Conservation (phyloP, 2,888 invertebrate species). For the Agrochola lota region DNA sequence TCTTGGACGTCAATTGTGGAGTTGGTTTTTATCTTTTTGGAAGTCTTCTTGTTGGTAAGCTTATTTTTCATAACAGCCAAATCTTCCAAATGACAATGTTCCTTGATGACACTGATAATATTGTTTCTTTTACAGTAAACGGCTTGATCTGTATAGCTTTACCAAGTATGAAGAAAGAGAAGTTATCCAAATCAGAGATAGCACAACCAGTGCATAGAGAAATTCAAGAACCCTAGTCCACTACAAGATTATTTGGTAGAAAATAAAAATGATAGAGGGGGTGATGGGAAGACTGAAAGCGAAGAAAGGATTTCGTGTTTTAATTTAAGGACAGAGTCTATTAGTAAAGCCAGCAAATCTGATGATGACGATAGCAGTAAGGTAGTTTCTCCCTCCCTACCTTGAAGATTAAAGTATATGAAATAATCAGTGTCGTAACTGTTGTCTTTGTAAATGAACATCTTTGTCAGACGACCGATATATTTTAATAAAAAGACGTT, state of each 20-base stretch:
- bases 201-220: background rate
- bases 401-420: background rate
- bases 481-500: background rate
- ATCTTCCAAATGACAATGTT: background rate
- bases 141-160: conserved; percentile 80
- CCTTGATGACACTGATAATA: background rate
- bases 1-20: conserved; percentile 91
- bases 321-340: background rate
- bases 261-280: background rate
- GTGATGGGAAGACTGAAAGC: background rate
- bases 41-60: conserved; percentile 84
- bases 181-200: conserved; percentile 50
- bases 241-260: background rate
- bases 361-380: background rate
- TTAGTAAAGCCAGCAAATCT: background rate
- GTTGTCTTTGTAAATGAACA: background rate
- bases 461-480: background rate
- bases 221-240: conserved; percentile 26
- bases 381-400: conserved; percentile 21
- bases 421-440: background rate
- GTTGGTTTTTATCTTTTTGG: conserved; percentile 92
- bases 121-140: conserved; percentile 75
- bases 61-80: background rate
- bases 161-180: conserved; percentile 76
- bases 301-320: background rate